Evolutionary conservation across 2,113 vertebrate species (phyloP), one percentile per base, ranked within the genome.

Genomic region (Grammomys dolichurus): DNA sequence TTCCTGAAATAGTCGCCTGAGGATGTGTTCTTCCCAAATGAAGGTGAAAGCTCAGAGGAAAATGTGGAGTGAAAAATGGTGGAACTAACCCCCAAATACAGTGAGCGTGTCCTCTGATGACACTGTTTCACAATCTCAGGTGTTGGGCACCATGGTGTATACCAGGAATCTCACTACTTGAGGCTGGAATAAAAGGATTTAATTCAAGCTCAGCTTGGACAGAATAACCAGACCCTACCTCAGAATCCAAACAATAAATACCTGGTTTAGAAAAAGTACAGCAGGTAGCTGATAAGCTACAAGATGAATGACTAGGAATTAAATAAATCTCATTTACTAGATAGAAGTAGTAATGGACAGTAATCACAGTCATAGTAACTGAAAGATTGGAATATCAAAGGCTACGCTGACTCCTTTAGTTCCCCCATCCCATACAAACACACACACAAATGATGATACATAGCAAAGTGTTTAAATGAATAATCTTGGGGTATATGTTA

Each of bases 1-100:
- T 73, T 67, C 77, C 76, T 88, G 84, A 88, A 93, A 60, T 20
- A 93, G 26, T 85, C 73, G 63, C 63, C 24, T 19, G 58, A 97
- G 40, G 26, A 91, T 43, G 12, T 73, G 20, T 56, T 81, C 20
- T 8, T 65, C 22, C 54, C 72, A 95, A 88, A 56, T 67, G 33
- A 95, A n/a, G 20, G 22, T 43, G 5, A 92, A 95, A 58, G 17
- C 33, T 54, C 51, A 28, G 26, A 92, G 20, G 48, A 92, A 81
- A 54, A 46, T 40, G 5, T n/a, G 48, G 48, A 80, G 86, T 86
- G 75, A 67, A 78, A 94, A 94, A 77, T 12, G 86, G 13, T 58
- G 33, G 69, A 85, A 73, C 17, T 88, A 51, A 81, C 48, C 56
- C 26, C 72, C 8, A 77, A 91, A 24, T 46, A 6, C 56, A 85